These are phyloP conservation scores for Thera obeliscata DNA, from an alignment of 2,888 invertebrate species.

Conservation along the genomic window DNA sequence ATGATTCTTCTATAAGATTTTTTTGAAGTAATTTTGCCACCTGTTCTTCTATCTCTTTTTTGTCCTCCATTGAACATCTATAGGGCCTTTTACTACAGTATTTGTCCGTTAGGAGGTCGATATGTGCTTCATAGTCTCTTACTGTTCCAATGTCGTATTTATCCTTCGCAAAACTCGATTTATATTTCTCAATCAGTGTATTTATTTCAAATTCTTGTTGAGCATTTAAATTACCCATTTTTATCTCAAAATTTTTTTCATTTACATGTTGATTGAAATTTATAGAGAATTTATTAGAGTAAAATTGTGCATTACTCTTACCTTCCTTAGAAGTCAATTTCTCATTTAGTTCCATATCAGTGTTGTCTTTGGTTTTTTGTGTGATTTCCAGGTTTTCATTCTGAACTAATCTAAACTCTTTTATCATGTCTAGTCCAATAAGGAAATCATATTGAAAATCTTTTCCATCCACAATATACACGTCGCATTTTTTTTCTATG, in stretches of 20 bases:
- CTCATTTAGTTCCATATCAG: too few relatives aligned
- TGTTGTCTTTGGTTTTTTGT: neutral
- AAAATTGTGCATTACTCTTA: conserved; percentile 16
- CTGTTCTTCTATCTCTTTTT: conserved; percentile 34
- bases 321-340: too few relatives aligned
- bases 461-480: conserved; percentile 41
- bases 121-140: conserved; percentile 43
- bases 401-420: conserved; percentile 42
- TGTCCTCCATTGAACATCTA: conserved; percentile 34
- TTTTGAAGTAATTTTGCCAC: conserved; percentile 29
- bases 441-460: conserved; percentile 46
- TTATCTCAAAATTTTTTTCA: conserved; percentile 19
- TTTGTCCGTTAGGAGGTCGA: conserved; percentile 42
- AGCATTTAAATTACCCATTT: conserved; percentile 24
- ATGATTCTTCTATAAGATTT: conserved; percentile 37
- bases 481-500: conserved; percentile 36
- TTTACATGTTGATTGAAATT: conserved; percentile 41
- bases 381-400: conserved; percentile 25
- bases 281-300: too few relatives aligned
- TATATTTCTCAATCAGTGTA: conserved; percentile 30
- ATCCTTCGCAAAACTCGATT: conserved; percentile 37
- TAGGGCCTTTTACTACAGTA: conserved; percentile 45
- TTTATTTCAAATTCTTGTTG: conserved; percentile 26
- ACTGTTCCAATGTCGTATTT: conserved; percentile 45
- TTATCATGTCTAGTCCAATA: conserved; percentile 43